phyloP scores from a whole-genome alignment of 1,140 invertebrate genomes.

The Phthorimaea operculella region DNA sequence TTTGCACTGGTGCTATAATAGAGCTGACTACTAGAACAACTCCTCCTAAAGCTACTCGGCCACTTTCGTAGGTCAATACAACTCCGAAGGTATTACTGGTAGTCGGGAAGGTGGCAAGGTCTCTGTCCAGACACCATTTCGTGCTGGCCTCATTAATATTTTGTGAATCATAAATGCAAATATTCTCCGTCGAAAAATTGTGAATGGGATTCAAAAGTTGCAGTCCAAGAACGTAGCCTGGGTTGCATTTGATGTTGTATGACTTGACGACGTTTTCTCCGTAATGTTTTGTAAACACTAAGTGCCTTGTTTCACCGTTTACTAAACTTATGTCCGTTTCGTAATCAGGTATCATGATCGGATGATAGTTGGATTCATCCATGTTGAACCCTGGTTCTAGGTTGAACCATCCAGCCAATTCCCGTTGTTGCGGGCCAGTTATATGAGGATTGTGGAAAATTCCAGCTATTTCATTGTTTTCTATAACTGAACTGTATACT shows the following conservation, averaged over 20 bases:
- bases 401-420: constrained; percentile 92
- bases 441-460: constrained; percentile 93
- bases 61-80: constrained; percentile 85
- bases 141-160: constrained; percentile 71
- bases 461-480: constrained; percentile 88
- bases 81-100: constrained; percentile 87
- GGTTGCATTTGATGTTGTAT: constrained; percentile 74
- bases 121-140: constrained; percentile 81
- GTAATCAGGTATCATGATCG: constrained; percentile 74
- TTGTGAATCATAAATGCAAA: constrained; percentile 81
- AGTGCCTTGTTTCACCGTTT: constrained; percentile 80
- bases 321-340: constrained; percentile 73
- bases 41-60: constrained; percentile 79
- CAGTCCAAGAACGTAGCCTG: constrained; percentile 82
- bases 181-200: constrained; percentile 85
- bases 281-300: constrained; percentile 76
- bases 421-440: constrained; percentile 84
- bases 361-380: constrained; percentile 76
- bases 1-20: constrained; percentile 76
- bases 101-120: constrained; percentile 87
- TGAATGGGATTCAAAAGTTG: constrained; percentile 89
- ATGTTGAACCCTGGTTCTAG: constrained; percentile 73
- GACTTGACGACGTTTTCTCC: constrained; percentile 70
- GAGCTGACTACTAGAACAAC: constrained; percentile 85
- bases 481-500: constrained; percentile 79